Percentiles rank a stretch among this genome's conserved stretches.
These are phyloP conservation scores for Platycheirus albimanus DNA, from an alignment of 2,888 invertebrate genomes.

Conservation along the genomic window DNA sequence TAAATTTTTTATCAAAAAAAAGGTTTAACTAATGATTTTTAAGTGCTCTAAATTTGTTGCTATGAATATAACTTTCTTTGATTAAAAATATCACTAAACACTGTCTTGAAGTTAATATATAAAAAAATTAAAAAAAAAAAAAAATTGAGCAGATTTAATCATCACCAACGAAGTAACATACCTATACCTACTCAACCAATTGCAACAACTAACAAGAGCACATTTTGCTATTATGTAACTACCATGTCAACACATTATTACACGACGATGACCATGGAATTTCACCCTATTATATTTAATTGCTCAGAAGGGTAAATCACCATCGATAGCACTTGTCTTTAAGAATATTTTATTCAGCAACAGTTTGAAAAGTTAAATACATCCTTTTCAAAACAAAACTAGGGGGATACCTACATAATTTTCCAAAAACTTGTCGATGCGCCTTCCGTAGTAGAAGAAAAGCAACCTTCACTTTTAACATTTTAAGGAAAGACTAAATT, in stretches of 20 bases:
- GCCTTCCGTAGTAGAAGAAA: background rate
- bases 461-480: background rate
- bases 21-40: too few species aligned
- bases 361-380: background rate
- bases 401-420: background rate
- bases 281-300: constrained; percentile 37
- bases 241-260: constrained; percentile 24
- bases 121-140: too few species aligned
- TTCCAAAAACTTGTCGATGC: background rate
- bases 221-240: too few species aligned
- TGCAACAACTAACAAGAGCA: too few species aligned
- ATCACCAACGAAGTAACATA: too few species aligned
- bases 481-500: constrained; percentile 30
- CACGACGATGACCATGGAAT: constrained; percentile 2
- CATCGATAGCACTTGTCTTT: constrained; percentile 37
- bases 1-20: too few species aligned
- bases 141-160: too few species aligned
- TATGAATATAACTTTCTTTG: too few species aligned
- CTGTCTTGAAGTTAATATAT: too few species aligned
- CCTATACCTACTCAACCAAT: too few species aligned
- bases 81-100: too few species aligned
- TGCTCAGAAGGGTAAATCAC: constrained; percentile 46
- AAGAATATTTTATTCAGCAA: background rate
- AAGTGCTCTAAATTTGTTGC: too few species aligned
- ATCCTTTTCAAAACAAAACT: background rate